Evolutionary conservation across 2,888 invertebrate genomes (phyloP).

Genomic region (Torymus texanus): DNA sequence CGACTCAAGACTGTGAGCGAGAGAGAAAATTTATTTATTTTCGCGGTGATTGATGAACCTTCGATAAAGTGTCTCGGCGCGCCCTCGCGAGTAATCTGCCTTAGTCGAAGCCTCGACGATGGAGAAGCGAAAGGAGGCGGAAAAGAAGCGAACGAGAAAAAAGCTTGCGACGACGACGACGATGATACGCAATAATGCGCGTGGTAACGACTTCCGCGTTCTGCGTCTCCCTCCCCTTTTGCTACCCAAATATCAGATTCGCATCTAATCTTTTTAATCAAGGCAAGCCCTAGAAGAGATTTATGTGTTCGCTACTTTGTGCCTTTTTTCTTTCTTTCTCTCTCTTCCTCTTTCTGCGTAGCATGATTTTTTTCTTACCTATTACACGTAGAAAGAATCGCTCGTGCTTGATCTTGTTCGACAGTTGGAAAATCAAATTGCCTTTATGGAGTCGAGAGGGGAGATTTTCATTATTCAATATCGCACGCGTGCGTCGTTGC

Average conservation of each 20-base stretch:
- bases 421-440: not conserved
- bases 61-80: constrained; percentile 59
- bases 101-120: constrained; percentile 30
- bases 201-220: constrained; percentile 48
- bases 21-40: constrained; percentile 66
- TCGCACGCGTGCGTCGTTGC: not conserved
- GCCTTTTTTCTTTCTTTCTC: not conserved
- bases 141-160: constrained; percentile 28
- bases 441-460: not conserved
- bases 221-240: not conserved
- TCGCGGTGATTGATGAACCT: constrained; percentile 65
- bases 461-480: constrained; percentile 18
- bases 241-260: constrained; percentile 41
- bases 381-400: not conserved
- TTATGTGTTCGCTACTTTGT: not conserved
- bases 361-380: not conserved
- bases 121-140: constrained; percentile 19
- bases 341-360: not conserved
- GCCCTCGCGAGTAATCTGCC: constrained; percentile 46
- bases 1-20: not conserved
- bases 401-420: no score
- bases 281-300: not conserved
- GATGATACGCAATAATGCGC: constrained; percentile 53
- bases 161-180: constrained; percentile 8
- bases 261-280: constrained; percentile 46